These are phyloP conservation scores for Phoxinus phoxinus DNA, from an alignment of 2,113 vertebrate species.

Conservation along the genomic window DNA sequence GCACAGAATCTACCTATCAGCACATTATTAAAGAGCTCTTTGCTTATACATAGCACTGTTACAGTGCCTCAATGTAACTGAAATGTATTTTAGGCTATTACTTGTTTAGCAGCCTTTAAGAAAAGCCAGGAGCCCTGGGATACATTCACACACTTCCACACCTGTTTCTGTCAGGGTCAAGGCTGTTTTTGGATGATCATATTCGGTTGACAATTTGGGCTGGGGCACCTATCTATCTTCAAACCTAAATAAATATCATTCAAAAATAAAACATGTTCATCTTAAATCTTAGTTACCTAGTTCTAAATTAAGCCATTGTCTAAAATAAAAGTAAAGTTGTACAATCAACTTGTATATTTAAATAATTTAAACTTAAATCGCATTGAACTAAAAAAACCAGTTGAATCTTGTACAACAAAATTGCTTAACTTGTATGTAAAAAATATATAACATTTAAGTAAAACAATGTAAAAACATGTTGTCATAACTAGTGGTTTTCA, in stretches of 20 bases:
- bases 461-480: too few relatives aligned
- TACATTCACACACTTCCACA: background rate
- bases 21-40: background rate
- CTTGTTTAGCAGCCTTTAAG: background rate
- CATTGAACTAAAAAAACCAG: too few relatives aligned
- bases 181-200: conserved; percentile 6
- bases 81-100: conserved; percentile 3
- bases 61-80: background rate
- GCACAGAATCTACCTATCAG: background rate
- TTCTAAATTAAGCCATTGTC: background rate
- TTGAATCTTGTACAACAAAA: too few relatives aligned
- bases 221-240: background rate
- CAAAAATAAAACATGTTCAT: background rate
- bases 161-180: conserved; percentile 19
- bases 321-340: background rate
- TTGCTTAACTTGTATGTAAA: too few relatives aligned
- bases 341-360: too few relatives aligned
- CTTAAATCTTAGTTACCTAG: background rate
- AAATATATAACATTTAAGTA: too few relatives aligned
- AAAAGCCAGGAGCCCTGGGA: background rate
- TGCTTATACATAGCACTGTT: background rate
- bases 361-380: too few relatives aligned
- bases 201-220: background rate
- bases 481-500: background rate
- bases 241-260: background rate